Evolutionary conservation across 2,888 invertebrate species (phyloP).

Genomic region (Morpho helenor): DNA sequence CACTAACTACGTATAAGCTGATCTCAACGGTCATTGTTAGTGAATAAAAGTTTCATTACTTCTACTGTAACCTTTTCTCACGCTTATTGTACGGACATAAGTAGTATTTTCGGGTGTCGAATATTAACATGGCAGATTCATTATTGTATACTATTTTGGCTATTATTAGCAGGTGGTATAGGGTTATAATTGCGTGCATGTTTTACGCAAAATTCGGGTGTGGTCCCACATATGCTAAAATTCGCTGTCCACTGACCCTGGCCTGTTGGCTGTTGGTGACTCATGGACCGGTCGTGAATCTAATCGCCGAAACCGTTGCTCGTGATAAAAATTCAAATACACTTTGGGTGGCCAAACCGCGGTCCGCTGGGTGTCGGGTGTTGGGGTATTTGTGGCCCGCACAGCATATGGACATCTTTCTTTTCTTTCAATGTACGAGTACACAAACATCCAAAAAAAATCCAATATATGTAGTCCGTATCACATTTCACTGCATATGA

Average conservation of each 20-base stretch:
- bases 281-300: conserved; percentile 46
- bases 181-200: conserved; percentile 13
- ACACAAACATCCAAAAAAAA: no score
- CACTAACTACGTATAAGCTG: conserved; percentile 11
- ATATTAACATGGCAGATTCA: conserved; percentile 1
- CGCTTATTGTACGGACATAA: conserved; percentile 9
- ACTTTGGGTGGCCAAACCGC: conserved; percentile 4
- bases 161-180: conserved; percentile 13
- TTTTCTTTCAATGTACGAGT: no score
- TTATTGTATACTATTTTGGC: conserved; percentile 12
- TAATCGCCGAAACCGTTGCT: conserved; percentile 41
- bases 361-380: no score
- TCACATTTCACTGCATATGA: no score
- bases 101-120: conserved; percentile 8
- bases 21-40: conserved; percentile 18
- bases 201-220: conserved; percentile 14
- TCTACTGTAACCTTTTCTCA: conserved; percentile 12
- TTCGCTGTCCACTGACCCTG: conserved; percentile 47
- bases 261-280: conserved; percentile 43
- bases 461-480: no score
- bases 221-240: conserved; percentile 16
- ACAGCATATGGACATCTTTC: no score
- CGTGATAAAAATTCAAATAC: conserved; percentile 35
- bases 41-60: conserved; percentile 11
- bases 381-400: no score